phyloP scores from a whole-genome alignment of 2,888 invertebrate species.

The Limnephilus lunatus region DNA sequence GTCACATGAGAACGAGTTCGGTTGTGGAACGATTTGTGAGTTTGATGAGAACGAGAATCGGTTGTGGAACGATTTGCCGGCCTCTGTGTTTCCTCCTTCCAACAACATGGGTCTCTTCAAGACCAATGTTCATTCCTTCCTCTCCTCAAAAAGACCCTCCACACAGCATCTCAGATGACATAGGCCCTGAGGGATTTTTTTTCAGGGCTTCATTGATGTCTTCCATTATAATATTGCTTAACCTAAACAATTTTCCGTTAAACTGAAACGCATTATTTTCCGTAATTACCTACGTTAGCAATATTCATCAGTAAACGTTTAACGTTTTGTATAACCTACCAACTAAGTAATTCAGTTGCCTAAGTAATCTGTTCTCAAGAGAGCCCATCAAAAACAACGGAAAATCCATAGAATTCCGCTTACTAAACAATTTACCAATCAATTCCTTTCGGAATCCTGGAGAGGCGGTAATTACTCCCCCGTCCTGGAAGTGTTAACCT shows the following conservation, averaged over 20 bases:
- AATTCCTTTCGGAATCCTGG: conserved; percentile 39
- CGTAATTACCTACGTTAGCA: not conserved
- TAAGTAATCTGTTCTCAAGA: not conserved
- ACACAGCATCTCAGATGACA: too few species aligned
- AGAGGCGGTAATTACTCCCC: conserved; percentile 10
- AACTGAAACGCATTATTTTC: not conserved
- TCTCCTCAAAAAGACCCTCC: too few species aligned
- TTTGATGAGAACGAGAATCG: too few species aligned
- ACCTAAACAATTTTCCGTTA: too few species aligned
- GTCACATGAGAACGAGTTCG: too few species aligned
- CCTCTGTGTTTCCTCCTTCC: too few species aligned
- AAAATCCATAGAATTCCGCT: not conserved
- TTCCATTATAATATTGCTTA: too few species aligned
- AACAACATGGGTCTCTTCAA: too few species aligned
- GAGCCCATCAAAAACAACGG: not conserved
- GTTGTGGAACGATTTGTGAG: too few species aligned
- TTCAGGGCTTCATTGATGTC: not conserved
- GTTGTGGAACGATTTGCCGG: too few species aligned
- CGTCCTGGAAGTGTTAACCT: conserved; percentile 23
- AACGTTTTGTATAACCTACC: not conserved
- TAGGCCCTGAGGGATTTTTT: too few species aligned
- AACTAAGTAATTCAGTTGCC: not conserved
- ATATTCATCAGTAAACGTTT: not conserved
- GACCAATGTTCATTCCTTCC: too few species aligned
- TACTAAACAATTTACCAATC: not conserved